Evolutionary conservation across 2,797 vertebrate genomes (phyloP).

Genomic region (Lophotriccus pileatus): DNA sequence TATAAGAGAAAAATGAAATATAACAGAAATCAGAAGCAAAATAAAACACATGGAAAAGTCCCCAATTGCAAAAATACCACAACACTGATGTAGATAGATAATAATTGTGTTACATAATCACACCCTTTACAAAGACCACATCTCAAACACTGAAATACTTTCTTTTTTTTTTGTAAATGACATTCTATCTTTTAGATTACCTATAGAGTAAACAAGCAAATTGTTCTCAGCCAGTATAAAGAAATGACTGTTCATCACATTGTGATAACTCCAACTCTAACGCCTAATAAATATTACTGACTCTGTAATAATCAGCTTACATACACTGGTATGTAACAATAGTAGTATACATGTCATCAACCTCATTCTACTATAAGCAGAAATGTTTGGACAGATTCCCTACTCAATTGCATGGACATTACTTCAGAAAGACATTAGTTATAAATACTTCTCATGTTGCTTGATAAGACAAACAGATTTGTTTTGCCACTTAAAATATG

Average conservation of each 20-base stretch:
- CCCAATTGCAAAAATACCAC: neutral
- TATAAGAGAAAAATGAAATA: neutral
- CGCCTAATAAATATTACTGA: neutral
- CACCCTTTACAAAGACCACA: neutral
- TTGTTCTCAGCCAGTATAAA: neutral
- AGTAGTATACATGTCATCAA: neutral
- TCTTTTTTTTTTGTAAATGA: neutral
- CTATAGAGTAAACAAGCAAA: neutral
- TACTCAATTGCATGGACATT: neutral
- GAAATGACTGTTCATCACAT: neutral
- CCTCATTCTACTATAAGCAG: neutral
- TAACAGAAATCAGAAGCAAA: neutral
- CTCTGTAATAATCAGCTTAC: neutral
- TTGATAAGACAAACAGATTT: neutral
- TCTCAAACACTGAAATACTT: neutral
- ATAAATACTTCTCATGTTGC: neutral
- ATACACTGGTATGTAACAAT: neutral
- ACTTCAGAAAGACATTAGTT: neutral
- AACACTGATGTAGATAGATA: neutral
- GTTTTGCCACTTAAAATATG: neutral
- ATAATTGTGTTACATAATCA: neutral
- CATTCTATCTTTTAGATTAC: neutral
- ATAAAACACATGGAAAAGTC: neutral
- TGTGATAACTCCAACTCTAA: neutral
- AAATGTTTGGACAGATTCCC: neutral